Evolutionary conservation across 2,888 invertebrate genomes (phyloP).

Genomic region (Caenorhabditis sulstoni): DNA sequence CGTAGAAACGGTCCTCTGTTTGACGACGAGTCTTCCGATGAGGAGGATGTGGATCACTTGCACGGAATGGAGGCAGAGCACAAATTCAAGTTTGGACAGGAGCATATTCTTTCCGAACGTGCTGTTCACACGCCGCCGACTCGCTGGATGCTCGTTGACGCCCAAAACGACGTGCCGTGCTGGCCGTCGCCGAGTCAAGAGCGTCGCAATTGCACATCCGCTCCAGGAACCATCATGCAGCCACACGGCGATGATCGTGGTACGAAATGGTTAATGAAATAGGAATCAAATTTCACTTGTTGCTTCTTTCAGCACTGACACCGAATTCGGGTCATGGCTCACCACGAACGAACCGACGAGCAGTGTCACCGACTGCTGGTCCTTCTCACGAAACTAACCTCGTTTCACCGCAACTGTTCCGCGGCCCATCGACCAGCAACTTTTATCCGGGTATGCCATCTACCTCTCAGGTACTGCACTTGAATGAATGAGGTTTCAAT

Average conservation of each 20-base stretch:
- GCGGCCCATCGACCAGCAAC: neutral
- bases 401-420: neutral
- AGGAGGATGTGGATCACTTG: constrained; percentile 66
- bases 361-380: constrained; percentile 5
- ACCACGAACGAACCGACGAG: neutral
- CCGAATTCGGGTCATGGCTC: constrained; percentile 11
- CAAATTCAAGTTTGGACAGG: constrained; percentile 75
- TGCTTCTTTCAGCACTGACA: constrained; percentile 11
- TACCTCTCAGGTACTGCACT: neutral
- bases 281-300: neutral
- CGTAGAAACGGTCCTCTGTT: constrained; percentile 25
- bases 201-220: constrained; percentile 55
- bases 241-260: constrained; percentile 47
- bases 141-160: constrained; percentile 71
- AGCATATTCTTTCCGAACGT: constrained; percentile 77
- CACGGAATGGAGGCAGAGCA: constrained; percentile 52
- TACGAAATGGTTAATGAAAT: constrained; percentile 3
- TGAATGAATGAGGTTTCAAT: too few species aligned
- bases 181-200: constrained; percentile 60
- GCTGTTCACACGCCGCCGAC: constrained; percentile 78
- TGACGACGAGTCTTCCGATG: constrained; percentile 60
- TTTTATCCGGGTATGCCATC: neutral
- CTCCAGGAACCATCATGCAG: constrained; percentile 61
- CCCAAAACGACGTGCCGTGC: constrained; percentile 45
- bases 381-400: constrained; percentile 2